phyloP scores from a whole-genome alignment of 2,113 vertebrate species.

The Nicator chloris region DNA sequence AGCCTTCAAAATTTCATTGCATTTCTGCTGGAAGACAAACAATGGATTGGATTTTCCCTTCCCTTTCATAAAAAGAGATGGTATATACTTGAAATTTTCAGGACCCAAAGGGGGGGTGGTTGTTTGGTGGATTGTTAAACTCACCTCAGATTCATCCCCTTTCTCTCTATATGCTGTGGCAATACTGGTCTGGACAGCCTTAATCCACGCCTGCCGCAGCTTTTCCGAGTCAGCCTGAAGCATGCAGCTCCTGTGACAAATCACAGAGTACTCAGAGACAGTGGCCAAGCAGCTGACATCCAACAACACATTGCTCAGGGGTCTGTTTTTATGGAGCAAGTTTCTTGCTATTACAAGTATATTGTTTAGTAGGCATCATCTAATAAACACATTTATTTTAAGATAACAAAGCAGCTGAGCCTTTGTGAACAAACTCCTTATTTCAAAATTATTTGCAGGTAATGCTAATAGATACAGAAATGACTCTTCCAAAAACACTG shows the following conservation, averaged over 20 bases:
- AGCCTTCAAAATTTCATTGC: not conserved
- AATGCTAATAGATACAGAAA: not conserved
- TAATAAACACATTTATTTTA: not conserved
- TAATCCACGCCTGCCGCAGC: slow-evolving; percentile 94
- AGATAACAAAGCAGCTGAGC: not conserved
- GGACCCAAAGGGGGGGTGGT: fast-evolving
- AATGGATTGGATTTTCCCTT: not conserved
- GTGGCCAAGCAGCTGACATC: not conserved
- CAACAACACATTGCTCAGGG: not conserved
- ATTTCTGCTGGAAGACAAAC: not conserved
- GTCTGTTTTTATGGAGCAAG: not conserved
- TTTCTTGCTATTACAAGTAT: not conserved
- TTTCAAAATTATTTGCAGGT: not conserved
- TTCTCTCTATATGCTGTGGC: slow-evolving; percentile 95
- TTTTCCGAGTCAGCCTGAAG: slow-evolving; percentile 97
- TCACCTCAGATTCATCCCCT: slow-evolving; percentile 86
- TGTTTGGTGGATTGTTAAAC: not conserved
- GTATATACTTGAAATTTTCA: not conserved
- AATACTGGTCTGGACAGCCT: slow-evolving; percentile 96
- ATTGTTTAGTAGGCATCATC: not conserved
- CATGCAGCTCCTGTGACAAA: slow-evolving; percentile 89
- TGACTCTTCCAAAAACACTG: not conserved
- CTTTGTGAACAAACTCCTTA: not conserved
- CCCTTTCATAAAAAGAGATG: not conserved
- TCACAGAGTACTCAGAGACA: not conserved